Conservation (phyloP, 2,113 vertebrate genomes). For the Solenodon paradoxus region DNA sequence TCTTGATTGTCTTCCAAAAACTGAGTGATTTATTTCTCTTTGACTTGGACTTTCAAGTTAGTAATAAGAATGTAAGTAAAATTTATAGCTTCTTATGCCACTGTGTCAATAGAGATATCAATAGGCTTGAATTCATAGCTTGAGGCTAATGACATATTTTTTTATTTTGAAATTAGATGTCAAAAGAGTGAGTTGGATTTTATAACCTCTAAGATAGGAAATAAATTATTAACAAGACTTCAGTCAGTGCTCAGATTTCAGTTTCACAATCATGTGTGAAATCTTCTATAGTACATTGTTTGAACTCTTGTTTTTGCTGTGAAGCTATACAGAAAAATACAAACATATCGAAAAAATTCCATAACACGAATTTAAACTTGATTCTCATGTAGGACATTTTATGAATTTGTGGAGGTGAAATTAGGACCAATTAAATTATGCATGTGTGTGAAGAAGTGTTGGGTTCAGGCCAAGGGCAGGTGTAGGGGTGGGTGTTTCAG, state of each 20-base stretch:
- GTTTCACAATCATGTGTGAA: not conserved
- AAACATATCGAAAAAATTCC: not conserved
- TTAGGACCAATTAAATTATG: too few relatives aligned
- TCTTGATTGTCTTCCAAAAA: conserved; percentile 22
- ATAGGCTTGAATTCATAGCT: conserved; percentile 57
- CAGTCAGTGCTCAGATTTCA: not conserved
- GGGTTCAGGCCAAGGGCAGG: too few relatives aligned
- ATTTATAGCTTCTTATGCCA: conserved; percentile 49
- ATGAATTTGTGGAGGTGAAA: too few relatives aligned
- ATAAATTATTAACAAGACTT: not conserved
- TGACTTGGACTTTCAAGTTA: conserved; percentile 49
- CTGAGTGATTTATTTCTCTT: conserved; percentile 56
- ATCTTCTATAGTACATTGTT: not conserved
- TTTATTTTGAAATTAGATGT: conserved; percentile 56
- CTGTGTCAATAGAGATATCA: conserved; percentile 50
- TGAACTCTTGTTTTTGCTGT: not conserved
- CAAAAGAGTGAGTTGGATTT: conserved; percentile 45
- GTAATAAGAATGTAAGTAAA: conserved; percentile 62
- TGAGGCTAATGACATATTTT: conserved; percentile 53
- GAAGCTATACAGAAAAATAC: not conserved
- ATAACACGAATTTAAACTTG: not conserved
- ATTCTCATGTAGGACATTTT: not conserved
- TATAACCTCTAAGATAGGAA: not conserved
- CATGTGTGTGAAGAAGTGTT: too few relatives aligned
- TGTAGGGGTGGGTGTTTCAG: too few relatives aligned